Percentiles rank a stretch among this genome's conserved stretches.
Evolutionary conservation across 2,888 invertebrate genomes (phyloP).

Genomic region (Athrips mouffetella): DNA sequence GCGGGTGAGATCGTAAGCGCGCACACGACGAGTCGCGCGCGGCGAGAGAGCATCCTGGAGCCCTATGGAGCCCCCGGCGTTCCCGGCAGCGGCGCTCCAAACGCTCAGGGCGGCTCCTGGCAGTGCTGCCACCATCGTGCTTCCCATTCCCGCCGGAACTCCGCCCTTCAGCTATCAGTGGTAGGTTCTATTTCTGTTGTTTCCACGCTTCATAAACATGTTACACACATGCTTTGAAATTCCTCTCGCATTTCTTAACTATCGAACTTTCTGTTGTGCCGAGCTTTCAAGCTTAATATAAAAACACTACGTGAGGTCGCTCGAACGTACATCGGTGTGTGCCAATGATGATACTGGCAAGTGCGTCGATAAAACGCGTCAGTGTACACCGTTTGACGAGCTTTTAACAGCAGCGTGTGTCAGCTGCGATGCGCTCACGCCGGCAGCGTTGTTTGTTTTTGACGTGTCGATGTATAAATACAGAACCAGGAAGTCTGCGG

Average conservation of each 20-base stretch:
- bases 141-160: slow-evolving; percentile 57
- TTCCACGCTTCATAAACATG: slow-evolving; percentile 4
- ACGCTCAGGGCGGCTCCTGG: slow-evolving; percentile 60
- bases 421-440: slow-evolving; percentile 26
- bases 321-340: no score
- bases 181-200: slow-evolving; percentile 45
- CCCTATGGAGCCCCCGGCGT: slow-evolving; percentile 69
- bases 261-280: no score
- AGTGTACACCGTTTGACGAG: no score
- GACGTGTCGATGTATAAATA: slow-evolving; percentile 70
- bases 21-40: slow-evolving; percentile 70
- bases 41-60: slow-evolving; percentile 62
- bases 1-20: slow-evolving; percentile 55
- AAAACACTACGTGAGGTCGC: neutral
- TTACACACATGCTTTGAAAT: neutral
- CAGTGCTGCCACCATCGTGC: slow-evolving; percentile 43
- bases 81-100: slow-evolving; percentile 46
- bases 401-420: slow-evolving; percentile 26
- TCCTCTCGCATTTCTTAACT: no score
- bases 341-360: no score
- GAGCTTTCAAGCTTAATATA: no score
- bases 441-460: slow-evolving; percentile 71
- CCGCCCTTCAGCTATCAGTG: slow-evolving; percentile 63
- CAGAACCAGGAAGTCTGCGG: slow-evolving; percentile 59
- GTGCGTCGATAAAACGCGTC: no score